Conservation (phyloP, 2,113 vertebrate genomes). For the Varanus salvator region DNA sequence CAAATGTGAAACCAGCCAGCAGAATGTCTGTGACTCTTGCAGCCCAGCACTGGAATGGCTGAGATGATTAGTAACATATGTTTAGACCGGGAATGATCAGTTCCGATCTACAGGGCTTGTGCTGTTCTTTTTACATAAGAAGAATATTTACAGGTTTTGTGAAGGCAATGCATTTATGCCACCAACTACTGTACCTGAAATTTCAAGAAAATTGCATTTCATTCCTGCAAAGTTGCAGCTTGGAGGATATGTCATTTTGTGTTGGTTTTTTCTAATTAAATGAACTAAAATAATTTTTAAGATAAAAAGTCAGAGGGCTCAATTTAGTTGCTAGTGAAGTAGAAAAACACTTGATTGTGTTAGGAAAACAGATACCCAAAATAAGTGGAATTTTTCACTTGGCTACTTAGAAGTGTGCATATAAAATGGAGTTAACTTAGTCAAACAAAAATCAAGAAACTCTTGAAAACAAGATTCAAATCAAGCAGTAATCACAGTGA, state of each 20-base stretch:
- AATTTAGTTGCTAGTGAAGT: background rate
- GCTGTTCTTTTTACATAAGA: background rate
- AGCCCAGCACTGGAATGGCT: conserved; percentile 35
- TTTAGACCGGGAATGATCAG: background rate
- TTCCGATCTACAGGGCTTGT: conserved; percentile 45
- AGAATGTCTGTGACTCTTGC: conserved; percentile 15
- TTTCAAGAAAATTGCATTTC: conserved; percentile 26
- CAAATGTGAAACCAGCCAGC: conserved; percentile 57
- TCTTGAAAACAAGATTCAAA: background rate
- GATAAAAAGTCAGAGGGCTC: background rate
- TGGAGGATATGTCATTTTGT: background rate
- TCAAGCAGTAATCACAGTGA: background rate
- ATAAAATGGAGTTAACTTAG: background rate
- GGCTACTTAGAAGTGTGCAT: background rate
- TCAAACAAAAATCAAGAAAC: background rate
- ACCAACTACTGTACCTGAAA: background rate
- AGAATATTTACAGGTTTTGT: conserved; percentile 38
- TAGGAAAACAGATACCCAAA: too few relatives aligned
- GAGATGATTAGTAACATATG: background rate
- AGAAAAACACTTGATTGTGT: background rate
- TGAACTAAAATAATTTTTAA: background rate
- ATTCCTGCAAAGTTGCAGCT: accelerated
- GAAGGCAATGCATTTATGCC: conserved; percentile 12
- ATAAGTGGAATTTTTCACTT: too few relatives aligned
- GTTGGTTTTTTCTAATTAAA: background rate